Conservation (phyloP, 1,140 invertebrate genomes). For the Plectrocnemia conspersa region DNA sequence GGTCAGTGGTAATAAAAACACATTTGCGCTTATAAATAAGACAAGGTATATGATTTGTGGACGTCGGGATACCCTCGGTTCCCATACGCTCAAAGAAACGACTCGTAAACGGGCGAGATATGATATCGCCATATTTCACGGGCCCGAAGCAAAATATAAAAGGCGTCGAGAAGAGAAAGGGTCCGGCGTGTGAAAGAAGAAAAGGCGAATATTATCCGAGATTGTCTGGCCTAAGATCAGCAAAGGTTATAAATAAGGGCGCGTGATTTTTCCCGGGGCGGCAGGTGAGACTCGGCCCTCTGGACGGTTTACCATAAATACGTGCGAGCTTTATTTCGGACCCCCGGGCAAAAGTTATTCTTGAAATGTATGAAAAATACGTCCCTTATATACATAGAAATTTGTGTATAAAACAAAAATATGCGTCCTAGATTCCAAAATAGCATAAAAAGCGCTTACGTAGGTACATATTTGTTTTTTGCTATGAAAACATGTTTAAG, state of each 20-base stretch:
- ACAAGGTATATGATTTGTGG: slow-evolving; percentile 5
- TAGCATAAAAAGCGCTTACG: no score
- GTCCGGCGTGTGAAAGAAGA: no score
- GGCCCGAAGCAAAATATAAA: slow-evolving; percentile 10
- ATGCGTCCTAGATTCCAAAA: no score
- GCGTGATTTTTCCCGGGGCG: slow-evolving; percentile 12
- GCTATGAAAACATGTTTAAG: no score
- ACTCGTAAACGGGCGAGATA: slow-evolving; percentile 4
- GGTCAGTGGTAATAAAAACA: neutral
- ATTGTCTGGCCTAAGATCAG: slow-evolving; percentile 13
- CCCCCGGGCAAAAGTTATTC: neutral
- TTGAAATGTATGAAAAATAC: no score
- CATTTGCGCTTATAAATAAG: neutral
- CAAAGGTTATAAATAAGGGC: slow-evolving; percentile 16
- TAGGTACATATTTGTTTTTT: no score
- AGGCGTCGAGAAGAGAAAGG: neutral
- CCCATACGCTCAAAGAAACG: slow-evolving; percentile 6
- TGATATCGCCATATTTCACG: slow-evolving; percentile 8
- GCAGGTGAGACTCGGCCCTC: slow-evolving; percentile 14
- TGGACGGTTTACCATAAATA: slow-evolving; percentile 2
- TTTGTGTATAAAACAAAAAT: no score
- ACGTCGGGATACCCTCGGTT: neutral
- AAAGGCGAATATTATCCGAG: slow-evolving; percentile 12
- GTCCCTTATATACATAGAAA: no score
- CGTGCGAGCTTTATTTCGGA: slow-evolving; percentile 5